Conservation (phyloP, 2,797 vertebrate genomes). For the Podarcis siculus region DNA sequence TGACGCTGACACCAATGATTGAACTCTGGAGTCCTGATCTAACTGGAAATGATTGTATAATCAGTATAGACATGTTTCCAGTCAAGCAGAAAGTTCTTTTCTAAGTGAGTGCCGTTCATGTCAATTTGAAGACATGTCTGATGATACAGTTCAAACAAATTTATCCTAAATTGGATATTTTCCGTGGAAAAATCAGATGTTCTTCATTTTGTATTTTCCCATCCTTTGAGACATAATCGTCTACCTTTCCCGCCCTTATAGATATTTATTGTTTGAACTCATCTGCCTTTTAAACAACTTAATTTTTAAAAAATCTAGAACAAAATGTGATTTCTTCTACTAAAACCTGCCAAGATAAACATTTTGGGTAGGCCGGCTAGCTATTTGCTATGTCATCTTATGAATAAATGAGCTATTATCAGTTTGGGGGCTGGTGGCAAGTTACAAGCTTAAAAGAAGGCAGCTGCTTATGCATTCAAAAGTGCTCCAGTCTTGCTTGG, state of each 20-base stretch:
- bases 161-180: neutral
- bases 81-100: neutral
- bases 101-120: neutral
- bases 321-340: neutral
- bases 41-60: conserved; percentile 12
- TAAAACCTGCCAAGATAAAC: neutral
- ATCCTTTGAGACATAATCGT: neutral
- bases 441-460: no score
- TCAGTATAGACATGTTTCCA: conserved; percentile 3
- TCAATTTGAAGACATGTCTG: conserved; percentile 18
- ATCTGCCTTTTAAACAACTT: neutral
- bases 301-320: neutral
- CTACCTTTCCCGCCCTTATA: neutral
- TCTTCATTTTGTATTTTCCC: neutral
- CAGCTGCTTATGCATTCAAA: no score
- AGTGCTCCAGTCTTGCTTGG: no score
- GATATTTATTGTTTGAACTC: conserved; percentile 6
- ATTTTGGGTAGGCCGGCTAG: neutral
- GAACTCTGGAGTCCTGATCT: neutral
- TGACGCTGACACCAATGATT: neutral
- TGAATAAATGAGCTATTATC: neutral
- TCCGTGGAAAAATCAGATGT: neutral
- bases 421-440: no score
- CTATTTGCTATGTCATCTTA: neutral
- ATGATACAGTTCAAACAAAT: neutral